Conservation (phyloP, 2,113 vertebrate species). For the Mesitornis unicolor region DNA sequence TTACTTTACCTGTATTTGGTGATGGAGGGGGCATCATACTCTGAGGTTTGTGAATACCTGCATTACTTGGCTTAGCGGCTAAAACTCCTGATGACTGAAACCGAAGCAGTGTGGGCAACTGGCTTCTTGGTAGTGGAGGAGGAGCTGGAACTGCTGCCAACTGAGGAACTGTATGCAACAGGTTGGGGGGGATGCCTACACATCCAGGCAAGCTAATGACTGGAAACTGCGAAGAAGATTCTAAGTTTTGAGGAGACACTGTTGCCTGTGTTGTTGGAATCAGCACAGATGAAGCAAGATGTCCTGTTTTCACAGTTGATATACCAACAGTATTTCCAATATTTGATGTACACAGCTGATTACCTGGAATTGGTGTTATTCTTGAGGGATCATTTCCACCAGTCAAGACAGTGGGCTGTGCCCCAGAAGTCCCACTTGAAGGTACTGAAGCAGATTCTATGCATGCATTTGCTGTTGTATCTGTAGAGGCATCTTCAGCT, state of each 20-base stretch:
- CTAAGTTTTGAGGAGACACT: conserved; percentile 62
- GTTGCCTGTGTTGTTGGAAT: conserved; percentile 77
- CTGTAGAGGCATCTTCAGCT: conserved; percentile 47
- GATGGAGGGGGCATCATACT: conserved; percentile 27
- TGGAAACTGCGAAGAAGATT: conserved; percentile 72
- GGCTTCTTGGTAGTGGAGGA: conserved; percentile 65
- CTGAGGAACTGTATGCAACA: conserved; percentile 57
- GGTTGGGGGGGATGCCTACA: conserved; percentile 31
- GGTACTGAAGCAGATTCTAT: conserved; percentile 59
- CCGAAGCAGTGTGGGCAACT: conserved; percentile 50
- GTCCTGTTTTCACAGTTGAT: conserved; percentile 84
- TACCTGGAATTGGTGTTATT: conserved; percentile 62
- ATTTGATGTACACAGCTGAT: conserved; percentile 60
- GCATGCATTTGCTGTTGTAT: conserved; percentile 44
- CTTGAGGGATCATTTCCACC: conserved; percentile 66
- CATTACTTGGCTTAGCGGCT: conserved; percentile 63
- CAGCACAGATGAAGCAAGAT: conserved; percentile 83
- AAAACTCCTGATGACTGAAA: conserved; percentile 66
- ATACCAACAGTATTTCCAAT: conserved; percentile 74
- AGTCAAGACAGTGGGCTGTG: conserved; percentile 45
- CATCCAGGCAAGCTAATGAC: conserved; percentile 68
- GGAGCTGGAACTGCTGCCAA: conserved; percentile 47
- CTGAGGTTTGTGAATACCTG: conserved; percentile 62
- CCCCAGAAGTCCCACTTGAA: conserved; percentile 39
- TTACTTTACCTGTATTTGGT: conserved; percentile 55